Evolutionary conservation across 2,113 vertebrate species (phyloP).

Genomic region (Paracanthobrama guichenoti): DNA sequence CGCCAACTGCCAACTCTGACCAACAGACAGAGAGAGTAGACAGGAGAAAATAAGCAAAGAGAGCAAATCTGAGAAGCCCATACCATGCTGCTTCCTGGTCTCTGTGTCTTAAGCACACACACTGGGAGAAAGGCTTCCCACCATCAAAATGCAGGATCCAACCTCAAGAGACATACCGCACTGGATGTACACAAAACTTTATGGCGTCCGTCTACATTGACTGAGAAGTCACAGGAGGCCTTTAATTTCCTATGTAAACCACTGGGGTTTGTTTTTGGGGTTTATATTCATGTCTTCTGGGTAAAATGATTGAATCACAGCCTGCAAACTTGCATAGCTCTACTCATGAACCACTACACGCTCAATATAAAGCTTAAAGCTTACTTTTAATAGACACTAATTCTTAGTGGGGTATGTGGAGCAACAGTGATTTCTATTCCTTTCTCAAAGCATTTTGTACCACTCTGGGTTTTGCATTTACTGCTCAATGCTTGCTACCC

Average conservation of each 20-base stretch:
- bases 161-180: not conserved
- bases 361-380: not conserved
- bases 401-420: not conserved
- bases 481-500: not conserved
- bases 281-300: conserved; percentile 10
- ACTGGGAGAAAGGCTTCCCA: conserved; percentile 3
- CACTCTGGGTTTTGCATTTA: not conserved
- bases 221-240: conserved; percentile 29
- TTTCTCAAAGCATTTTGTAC: not conserved
- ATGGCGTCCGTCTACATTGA: conserved; percentile 15
- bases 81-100: conserved; percentile 28
- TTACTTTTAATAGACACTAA: not conserved
- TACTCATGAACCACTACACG: not conserved
- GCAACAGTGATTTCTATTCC: not conserved
- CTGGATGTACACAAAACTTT: conserved; percentile 16
- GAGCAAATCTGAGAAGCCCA: conserved; percentile 30
- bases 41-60: conserved; percentile 58
- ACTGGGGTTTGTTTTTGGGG: conserved; percentile 17
- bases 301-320: conserved; percentile 8
- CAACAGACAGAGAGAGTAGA: conserved; percentile 21
- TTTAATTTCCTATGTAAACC: conserved; percentile 34
- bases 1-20: not conserved
- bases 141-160: conserved; percentile 1
- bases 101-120: conserved; percentile 30
- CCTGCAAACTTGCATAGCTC: not conserved